Conservation (phyloP, 2,113 vertebrate species). For the Ellobius talpinus region DNA sequence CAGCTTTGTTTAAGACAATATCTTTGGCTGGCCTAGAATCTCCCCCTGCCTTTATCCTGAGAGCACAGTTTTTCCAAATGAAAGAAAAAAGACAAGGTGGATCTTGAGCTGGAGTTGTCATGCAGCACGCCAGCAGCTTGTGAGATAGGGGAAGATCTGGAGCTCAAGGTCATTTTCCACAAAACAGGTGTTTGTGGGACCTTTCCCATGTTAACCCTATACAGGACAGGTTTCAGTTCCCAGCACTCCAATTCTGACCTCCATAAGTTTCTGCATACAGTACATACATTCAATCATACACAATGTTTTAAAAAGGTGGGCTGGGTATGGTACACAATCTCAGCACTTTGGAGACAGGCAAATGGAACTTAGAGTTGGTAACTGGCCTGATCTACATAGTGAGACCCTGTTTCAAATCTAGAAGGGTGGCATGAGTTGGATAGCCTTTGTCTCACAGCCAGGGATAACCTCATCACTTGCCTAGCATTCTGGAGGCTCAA, state of each 20-base stretch:
- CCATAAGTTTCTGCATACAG: too few species aligned
- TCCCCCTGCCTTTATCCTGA: not conserved
- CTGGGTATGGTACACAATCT: not conserved
- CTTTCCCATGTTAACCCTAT: not conserved
- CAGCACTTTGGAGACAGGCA: not conserved
- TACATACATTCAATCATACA: too few species aligned
- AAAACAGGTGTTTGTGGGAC: not conserved
- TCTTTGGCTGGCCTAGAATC: not conserved
- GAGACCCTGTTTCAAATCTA: not conserved
- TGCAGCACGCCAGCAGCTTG: not conserved
- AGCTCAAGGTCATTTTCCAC: not conserved
- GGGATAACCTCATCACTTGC: not conserved
- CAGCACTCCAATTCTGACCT: not conserved
- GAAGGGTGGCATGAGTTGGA: not conserved
- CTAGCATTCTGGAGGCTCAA: not conserved
- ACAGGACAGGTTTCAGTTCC: not conserved
- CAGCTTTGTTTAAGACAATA: too few species aligned
- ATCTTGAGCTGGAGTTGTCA: not conserved
- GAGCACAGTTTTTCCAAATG: not conserved
- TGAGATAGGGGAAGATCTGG: not conserved
- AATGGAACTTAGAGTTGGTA: not conserved
- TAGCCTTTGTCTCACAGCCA: not conserved
- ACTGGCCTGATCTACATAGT: not conserved
- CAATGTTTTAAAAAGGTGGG: not conserved
- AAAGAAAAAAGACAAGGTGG: not conserved